Base-by-base conservation (phyloP, 2,888 invertebrate genomes). In the Coecobrya sp. region DNA sequence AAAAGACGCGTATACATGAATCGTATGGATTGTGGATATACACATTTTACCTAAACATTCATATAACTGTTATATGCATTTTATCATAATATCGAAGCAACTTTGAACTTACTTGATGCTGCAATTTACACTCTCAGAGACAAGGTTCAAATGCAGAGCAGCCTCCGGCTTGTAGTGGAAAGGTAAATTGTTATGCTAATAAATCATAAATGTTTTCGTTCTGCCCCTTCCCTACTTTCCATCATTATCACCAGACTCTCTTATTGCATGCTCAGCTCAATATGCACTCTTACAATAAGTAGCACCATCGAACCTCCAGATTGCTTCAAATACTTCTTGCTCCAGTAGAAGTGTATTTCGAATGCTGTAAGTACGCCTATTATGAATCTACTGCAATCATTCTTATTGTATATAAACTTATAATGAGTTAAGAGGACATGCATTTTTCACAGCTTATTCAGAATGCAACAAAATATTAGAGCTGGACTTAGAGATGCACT, bases 101-200 rank as follows among this genome's bases (percentile, higher is more conserved):
- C n/a, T n/a, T n/a, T 42, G 42, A 42, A 42, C 4, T 4, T 7
- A 7, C 42, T 42, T 10, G 42, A 4, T 7, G 10, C 42, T 42
- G 42, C 5, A 7, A 1, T 59, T 59, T 59, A 59, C 59, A 59
- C 19, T 2, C 59, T 2, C n/a, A 42, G 19, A 19, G n/a, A 59
- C 2, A 19, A 22, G 25, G 25, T 25, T 22, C 22, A 62, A 62
- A 62, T 85, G 92, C 82, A 89, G 68, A 89, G 68, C 92, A 90
- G 92, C 89, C 91, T 93, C 90, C 76, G 91, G 88, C 79, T 84
- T 36, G 59, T 7, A 73, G 65, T 59, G 59, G 62, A 42, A 85
- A 87, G 27, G 85, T 93, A 93, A 93, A 93, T 93, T 94, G 94
- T 94, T 94, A 94, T 93, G 94, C 94, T 93, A 94, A 94, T 94